Evolutionary conservation across 2,888 invertebrate species (phyloP), one percentile per base, ranked within the genome.

Genomic region (Petrophora chlorosata): DNA sequence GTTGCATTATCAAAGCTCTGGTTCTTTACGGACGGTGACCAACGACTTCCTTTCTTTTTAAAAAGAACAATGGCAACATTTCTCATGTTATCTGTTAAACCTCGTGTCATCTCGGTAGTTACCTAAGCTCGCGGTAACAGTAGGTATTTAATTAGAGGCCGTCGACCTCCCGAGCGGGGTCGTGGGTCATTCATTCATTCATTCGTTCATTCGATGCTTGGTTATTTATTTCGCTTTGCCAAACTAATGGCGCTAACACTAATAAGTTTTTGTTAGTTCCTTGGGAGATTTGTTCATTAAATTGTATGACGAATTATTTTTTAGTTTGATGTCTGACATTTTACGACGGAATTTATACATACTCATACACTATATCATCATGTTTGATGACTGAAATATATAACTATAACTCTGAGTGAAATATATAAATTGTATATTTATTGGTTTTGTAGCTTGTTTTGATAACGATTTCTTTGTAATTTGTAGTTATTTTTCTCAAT

Each of bases 141-240:
- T 49, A 43, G 49, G 49, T 49, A 43, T 49, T 43, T 72, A 72
- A 77, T 77, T 72, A 68, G 41, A 59, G 78, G 67, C 68, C 68
- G 50, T 43, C 48, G 67, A 74, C 72, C 72, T 51, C 55, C 52
- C 41, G 25, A 33, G 15, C 33, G 51, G 59, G 73, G 70, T 75
- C 76, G 70, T 54, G 61, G 75, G 74, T 76, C 68, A 65, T 60
- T 59, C 57, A 61, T 65, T 62, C 54, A 57, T 57, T 62, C 56
- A 50, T 48, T 59, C 35, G 9, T 28, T 45, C 43, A 12, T 61
- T 55, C 10, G 13, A 59, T 57, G 53, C 32, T 56, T 59, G 55
- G 2, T 22, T 22, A 10, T n/a, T 61, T 59, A 56, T 60, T 65
- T 61, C 38, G 56, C 52, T 46, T 49, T 46, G 53, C 56, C 55